Evolutionary conservation across 2,113 vertebrate species (phyloP).

Genomic region (Rhinogobius similis): DNA sequence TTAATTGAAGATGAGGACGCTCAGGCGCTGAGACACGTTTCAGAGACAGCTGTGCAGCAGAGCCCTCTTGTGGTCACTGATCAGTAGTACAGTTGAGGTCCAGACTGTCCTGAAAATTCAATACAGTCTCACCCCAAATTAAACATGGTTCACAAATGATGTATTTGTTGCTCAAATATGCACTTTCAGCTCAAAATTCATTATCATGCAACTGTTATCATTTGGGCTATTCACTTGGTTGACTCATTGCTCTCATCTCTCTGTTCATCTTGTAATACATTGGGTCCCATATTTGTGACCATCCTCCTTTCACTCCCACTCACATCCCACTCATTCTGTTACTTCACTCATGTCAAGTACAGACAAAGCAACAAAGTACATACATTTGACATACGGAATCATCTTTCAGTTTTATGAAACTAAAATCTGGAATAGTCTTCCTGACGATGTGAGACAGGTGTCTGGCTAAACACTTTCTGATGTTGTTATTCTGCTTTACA

Average conservation of each 20-base stretch:
- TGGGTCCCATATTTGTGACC: conserved; percentile 37
- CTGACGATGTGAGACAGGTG: no score
- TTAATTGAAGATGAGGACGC: background rate
- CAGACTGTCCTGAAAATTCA: background rate
- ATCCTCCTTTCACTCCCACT: conserved; percentile 30
- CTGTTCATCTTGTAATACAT: conserved; percentile 37
- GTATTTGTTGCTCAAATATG: conserved; percentile 11
- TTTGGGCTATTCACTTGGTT: no score
- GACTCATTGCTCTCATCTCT: conserved; percentile 53
- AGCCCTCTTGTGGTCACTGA: conserved; percentile 1
- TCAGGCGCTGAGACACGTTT: background rate
- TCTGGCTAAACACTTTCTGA: no score
- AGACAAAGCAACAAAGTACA: no score
- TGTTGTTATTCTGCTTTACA: background rate
- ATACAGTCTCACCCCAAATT: background rate
- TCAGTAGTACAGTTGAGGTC: background rate
- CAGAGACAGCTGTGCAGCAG: background rate
- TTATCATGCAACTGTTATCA: no score
- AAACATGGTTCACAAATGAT: background rate
- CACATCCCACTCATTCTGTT: conserved; percentile 51
- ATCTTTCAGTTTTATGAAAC: no score
- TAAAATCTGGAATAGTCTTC: no score
- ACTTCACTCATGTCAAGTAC: conserved; percentile 19
- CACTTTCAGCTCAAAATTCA: no score
- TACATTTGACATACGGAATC: no score